Base-by-base conservation (phyloP, 2,113 vertebrate genomes). In the Macroglossus sobrinus region DNA sequence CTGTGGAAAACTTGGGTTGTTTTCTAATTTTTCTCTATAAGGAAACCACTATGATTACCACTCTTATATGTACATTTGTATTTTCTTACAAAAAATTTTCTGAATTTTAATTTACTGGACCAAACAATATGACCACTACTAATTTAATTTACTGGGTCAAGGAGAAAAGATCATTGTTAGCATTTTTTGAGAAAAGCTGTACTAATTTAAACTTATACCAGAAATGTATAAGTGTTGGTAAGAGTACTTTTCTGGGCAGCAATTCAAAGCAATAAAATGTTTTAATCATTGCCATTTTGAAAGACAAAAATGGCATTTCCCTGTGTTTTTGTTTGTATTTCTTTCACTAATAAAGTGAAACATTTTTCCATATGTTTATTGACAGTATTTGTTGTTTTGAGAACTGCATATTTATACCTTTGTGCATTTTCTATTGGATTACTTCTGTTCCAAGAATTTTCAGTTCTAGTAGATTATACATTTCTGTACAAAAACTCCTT, bases 271-370 rank as follows among this genome's bases (percentile, higher is more conserved):
- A 78, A 74, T 90, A 97, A 92, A 78, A 92, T 85, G 7, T 84
- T 95, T 63, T 63, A 86, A 85, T 86, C 18, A 45, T 14, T 59
- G 43, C 57, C 43, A 94, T 75, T 95, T 43, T 91, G 19, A 94
- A 96, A 92, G 43, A 64, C 22, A 87, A 94, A 95, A 94, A 78
- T n/a, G 69, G 15, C n/a, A 94, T 38, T 95, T 90, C 66, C 89
- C 78, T 74, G 16, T 89, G 28, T 22, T 55, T 74, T 43, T 33
- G 47, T 74, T 84, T 96, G 55, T 19, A 68, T 43, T 40, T 88
- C 63, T 93, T 91, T 91, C n/a, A 93, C 76, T 79, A 75, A 43
- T 72, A 38, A 82, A 88, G 64, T 80, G 85, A 94, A 85, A 89
- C 21, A 89, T 12, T 18, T 74, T 84, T 40, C 43, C 38, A 53